A percentile compares a stretch with the other conserved stretches of the same genome.
Conservation (phyloP, 1,140 invertebrate genomes). For the Cephus cinctus region DNA sequence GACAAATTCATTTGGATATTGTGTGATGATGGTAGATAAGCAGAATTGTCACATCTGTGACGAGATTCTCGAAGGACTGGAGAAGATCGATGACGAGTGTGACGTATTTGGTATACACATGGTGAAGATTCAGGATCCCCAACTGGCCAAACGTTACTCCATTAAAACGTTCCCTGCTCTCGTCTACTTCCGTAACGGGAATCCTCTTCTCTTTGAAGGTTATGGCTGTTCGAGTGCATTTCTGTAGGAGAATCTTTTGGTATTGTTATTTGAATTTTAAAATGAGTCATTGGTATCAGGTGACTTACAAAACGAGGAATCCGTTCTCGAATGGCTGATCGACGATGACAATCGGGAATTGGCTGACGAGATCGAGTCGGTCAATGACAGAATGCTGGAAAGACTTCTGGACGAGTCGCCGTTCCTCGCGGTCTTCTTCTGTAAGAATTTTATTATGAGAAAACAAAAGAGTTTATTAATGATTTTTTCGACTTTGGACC, state of each 20-base stretch:
- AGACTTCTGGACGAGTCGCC: slow-evolving; percentile 84
- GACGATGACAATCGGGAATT: slow-evolving; percentile 92
- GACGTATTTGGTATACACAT: slow-evolving; percentile 92
- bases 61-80: slow-evolving; percentile 84
- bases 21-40: no score
- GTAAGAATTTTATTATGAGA: slow-evolving; percentile 60
- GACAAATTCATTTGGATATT: no score
- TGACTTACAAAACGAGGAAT: slow-evolving; percentile 88
- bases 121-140: slow-evolving; percentile 91
- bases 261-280: slow-evolving; percentile 4
- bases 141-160: slow-evolving; percentile 87
- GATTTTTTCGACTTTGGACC: slow-evolving; percentile 5
- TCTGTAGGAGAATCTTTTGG: background rate
- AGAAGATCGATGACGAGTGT: slow-evolving; percentile 90
- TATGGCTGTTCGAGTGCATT: background rate
- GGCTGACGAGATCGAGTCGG: slow-evolving; percentile 91
- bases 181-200: slow-evolving; percentile 91
- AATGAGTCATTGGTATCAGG: slow-evolving; percentile 58
- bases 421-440: slow-evolving; percentile 89
- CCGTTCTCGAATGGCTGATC: slow-evolving; percentile 88
- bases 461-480: slow-evolving; percentile 9
- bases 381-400: slow-evolving; percentile 88
- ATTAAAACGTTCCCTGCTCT: slow-evolving; percentile 94
- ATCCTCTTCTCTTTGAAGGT: slow-evolving; percentile 87
- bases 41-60: slow-evolving; percentile 91